Base-by-base conservation (phyloP, 2,113 vertebrate species). In the Apteryx owenii region DNA sequence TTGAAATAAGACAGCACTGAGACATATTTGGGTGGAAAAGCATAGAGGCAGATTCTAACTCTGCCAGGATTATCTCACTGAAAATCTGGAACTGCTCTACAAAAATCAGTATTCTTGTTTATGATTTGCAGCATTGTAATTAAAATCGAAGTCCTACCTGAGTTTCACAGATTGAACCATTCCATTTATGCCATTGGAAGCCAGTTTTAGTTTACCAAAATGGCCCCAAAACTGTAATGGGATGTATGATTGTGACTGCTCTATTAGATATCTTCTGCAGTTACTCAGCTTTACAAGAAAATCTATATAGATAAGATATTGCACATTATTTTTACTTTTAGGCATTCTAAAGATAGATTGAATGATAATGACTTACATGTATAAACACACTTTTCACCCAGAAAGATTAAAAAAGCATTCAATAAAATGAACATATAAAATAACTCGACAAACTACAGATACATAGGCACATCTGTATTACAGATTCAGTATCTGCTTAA, bases 1-100 rank as follows among this genome's bases (percentile, higher is more conserved):
- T 56, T 93, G 91, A 94, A 94, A 94, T 96, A 90, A 94, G 95
- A 54, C 75, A 85, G 16, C 44, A 65, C 21, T 91, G 90, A 90
- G 48, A 85, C 10, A 29, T 88, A 69, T 90, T 94, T 93, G 68
- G 22, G 36, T 73, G 18, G 28, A 79, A 93, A 81, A 90, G 11
- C 64, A 65, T 16, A 88, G 53, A 79, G 62, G 33, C 70, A 85
- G 42, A 79, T 77, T 93, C 44, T 69, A 61, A 87, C 31, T 19
- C 6, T 78, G 79, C 17, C 1, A 4, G 64, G 46, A 26, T 25
- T 68, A 28, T 51, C 38, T 66, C 29, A 33, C 42, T 76, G 71
- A 61, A 91, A 89, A 69, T 89, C 26, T 48, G 38, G 26, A 85
- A 71, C 65, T 84, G 29, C 11, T 77, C 21, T 58, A 64, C 33